These are phyloP conservation scores for Cliona cf. orientalis DNA, from an alignment of 37 sponge, comb jelly and placozoan species.

Conservation along the genomic window DNA sequence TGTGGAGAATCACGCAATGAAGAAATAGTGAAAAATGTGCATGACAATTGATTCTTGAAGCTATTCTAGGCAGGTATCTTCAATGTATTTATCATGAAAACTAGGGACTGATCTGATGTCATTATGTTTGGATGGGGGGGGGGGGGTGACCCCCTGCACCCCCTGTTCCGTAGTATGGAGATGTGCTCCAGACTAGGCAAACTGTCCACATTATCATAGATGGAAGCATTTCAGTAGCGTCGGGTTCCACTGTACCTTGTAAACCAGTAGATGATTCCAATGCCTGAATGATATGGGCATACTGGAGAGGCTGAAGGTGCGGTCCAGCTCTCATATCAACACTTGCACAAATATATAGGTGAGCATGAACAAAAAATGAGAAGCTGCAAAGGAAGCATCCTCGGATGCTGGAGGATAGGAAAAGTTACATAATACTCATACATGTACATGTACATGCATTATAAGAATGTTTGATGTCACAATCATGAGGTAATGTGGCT, in stretches of 20 bases:
- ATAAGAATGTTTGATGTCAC: neutral
- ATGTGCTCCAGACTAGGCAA: no score
- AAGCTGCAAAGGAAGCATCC: constrained; percentile 73
- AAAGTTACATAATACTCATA: neutral
- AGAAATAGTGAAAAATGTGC: no score
- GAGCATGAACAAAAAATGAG: constrained; percentile 83
- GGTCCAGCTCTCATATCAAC: constrained; percentile 72
- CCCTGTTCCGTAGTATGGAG: no score
- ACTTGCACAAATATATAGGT: constrained; percentile 81
- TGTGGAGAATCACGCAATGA: no score
- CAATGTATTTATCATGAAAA: no score
- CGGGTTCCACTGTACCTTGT: constrained; percentile 45
- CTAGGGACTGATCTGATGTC: no score
- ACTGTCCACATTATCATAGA: no score
- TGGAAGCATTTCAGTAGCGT: neutral
- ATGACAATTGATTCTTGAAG: no score
- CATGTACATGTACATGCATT: neutral
- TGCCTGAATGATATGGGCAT: constrained; percentile 65
- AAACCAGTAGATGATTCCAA: constrained; percentile 73
- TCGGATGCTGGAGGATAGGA: constrained; percentile 37
- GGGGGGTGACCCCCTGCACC: neutral
- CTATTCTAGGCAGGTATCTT: no score
- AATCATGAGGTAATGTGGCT: no score
- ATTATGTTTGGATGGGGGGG: neutral
- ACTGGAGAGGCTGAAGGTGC: constrained; percentile 53